Percentiles rank a stretch among this genome's conserved stretches.
Evolutionary conservation across 2,113 vertebrate genomes (phyloP).

Genomic region (Sclerurus mexicanus): DNA sequence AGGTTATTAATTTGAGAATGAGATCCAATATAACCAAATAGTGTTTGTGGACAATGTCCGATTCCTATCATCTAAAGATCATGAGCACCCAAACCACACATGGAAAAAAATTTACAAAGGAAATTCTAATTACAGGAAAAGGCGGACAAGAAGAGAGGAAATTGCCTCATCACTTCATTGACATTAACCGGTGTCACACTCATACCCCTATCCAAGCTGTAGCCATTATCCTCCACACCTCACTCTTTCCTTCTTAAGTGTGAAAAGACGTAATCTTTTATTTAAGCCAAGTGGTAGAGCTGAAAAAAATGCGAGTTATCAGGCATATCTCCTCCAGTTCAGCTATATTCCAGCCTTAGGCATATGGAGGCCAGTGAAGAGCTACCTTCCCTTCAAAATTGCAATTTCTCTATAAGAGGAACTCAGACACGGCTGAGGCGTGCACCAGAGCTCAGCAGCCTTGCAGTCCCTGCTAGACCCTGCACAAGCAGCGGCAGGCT

Average conservation of each 20-base stretch:
- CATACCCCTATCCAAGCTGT: background rate
- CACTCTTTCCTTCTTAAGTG: background rate
- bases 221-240: background rate
- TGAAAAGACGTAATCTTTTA: background rate
- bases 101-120: background rate
- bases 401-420: background rate
- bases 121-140: background rate
- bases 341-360: background rate
- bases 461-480: background rate
- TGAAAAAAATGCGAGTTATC: background rate
- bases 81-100: background rate
- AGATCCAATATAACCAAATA: background rate
- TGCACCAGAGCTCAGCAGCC: background rate
- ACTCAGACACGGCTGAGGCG: fast-evolving
- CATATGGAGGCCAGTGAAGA: background rate
- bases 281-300: background rate
- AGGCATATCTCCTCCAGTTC: background rate
- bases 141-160: background rate
- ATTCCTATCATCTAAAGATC: background rate
- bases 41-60: too few species aligned
- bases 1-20: background rate
- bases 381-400: background rate
- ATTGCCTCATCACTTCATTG: background rate
- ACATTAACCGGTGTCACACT: background rate
- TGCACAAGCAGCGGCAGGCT: background rate